These are phyloP conservation scores for Horisme vitalbata DNA, from an alignment of 2,888 invertebrate genomes.

Conservation along the genomic window DNA sequence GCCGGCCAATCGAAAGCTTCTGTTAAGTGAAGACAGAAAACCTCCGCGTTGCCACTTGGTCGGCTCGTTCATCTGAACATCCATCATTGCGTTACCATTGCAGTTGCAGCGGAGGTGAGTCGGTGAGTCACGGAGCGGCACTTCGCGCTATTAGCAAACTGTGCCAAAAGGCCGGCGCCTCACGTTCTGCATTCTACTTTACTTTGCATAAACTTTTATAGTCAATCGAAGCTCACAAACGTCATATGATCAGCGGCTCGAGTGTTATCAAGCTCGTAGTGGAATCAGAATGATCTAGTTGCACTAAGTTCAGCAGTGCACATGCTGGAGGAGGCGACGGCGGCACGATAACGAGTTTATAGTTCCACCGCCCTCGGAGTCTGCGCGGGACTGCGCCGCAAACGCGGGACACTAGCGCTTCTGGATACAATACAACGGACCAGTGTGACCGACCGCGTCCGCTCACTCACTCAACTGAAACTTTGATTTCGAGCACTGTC, in stretches of 20 bases:
- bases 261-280: slow-evolving; percentile 27
- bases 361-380: slow-evolving; percentile 53
- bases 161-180: slow-evolving; percentile 62
- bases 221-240: slow-evolving; percentile 16
- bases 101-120: slow-evolving; percentile 63
- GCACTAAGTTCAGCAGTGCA: slow-evolving; percentile 39
- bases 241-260: slow-evolving; percentile 5
- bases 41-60: slow-evolving; percentile 75
- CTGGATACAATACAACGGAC: slow-evolving; percentile 23
- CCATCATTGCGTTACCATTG: slow-evolving; percentile 74
- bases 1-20: slow-evolving; percentile 71
- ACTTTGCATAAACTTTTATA: slow-evolving; percentile 28
- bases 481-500: slow-evolving; percentile 43
- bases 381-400: slow-evolving; percentile 56
- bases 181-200: slow-evolving; percentile 42
- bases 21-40: slow-evolving; percentile 72
- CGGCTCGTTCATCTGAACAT: slow-evolving; percentile 67
- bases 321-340: slow-evolving; percentile 15
- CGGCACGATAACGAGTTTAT: slow-evolving; percentile 49
- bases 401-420: slow-evolving; percentile 30
- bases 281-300: slow-evolving; percentile 37
- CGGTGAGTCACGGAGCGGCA: slow-evolving; percentile 66
- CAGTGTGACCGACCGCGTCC: slow-evolving; percentile 56
- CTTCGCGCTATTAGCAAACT: slow-evolving; percentile 56
- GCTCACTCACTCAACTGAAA: slow-evolving; percentile 58